Evolutionary conservation across 2,113 vertebrate genomes (phyloP).

Genomic region (Etheostoma cragini): DNA sequence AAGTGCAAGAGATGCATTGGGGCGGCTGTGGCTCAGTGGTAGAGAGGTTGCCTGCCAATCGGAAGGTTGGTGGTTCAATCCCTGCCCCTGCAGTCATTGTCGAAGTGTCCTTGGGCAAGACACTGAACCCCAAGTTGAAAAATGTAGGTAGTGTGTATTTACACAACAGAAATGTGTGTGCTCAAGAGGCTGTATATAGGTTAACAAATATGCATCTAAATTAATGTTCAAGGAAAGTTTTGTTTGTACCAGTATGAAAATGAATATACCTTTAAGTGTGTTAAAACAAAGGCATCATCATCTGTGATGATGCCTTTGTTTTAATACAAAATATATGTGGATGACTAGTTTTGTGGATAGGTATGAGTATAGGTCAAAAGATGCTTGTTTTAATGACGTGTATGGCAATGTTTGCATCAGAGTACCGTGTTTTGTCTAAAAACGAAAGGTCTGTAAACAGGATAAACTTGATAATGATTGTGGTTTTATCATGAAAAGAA

Average conservation of each 20-base stretch:
- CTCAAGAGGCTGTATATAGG: neutral
- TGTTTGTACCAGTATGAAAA: neutral
- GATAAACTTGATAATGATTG: too few species aligned
- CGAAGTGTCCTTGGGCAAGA: too few species aligned
- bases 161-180: conserved; percentile 1
- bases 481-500: too few species aligned
- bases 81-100: too few species aligned
- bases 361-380: too few species aligned
- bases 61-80: too few species aligned
- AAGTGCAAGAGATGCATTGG: too few species aligned
- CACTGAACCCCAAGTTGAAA: too few species aligned
- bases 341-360: neutral
- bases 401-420: neutral
- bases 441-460: neutral
- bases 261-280: neutral
- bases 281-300: neutral
- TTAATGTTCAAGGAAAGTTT: neutral
- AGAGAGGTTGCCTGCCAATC: too few species aligned
- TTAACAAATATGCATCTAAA: neutral
- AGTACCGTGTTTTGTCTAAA: neutral
- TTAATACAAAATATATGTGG: too few species aligned
- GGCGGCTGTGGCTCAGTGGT: too few species aligned
- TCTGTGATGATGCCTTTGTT: too few species aligned
- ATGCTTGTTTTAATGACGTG: neutral
- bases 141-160: neutral